Percentiles rank a stretch among this genome's conserved stretches.
Conservation (phyloP, 2,113 vertebrate species). For the Microcebus griseorufus region DNA sequence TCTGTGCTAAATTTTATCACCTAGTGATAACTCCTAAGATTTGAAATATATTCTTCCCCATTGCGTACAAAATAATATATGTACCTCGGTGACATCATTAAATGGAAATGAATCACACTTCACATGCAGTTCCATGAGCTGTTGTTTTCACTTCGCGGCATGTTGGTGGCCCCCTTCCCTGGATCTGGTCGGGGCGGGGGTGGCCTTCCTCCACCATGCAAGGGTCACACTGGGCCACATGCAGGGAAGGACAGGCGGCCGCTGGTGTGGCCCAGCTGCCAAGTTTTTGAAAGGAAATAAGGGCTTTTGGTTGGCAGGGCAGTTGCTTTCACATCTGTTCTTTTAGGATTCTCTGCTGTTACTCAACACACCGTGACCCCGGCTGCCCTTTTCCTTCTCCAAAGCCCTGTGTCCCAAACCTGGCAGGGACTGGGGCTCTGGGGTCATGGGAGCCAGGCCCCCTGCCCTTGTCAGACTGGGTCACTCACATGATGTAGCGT, state of each 20-base stretch:
- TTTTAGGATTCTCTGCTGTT: constrained; percentile 41
- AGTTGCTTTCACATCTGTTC: constrained; percentile 66
- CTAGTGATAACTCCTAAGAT: background rate
- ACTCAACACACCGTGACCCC: constrained; percentile 47
- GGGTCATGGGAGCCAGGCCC: background rate
- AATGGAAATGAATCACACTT: background rate
- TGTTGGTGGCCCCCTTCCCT: background rate
- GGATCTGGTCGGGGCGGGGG: background rate
- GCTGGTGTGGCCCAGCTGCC: background rate
- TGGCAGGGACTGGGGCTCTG: background rate
- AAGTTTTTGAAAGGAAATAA: constrained; percentile 62
- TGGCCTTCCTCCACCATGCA: background rate
- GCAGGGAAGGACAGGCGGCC: background rate
- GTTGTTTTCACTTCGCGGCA: accelerated
- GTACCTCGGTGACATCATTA: accelerated
- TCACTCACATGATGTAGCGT: accelerated
- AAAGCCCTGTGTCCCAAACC: background rate
- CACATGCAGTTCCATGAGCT: accelerated
- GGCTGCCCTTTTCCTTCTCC: constrained; percentile 37
- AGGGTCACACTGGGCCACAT: background rate
- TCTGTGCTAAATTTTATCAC: no score
- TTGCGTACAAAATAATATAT: background rate
- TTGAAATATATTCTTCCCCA: background rate
- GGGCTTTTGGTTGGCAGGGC: constrained; percentile 56
- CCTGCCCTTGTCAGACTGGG: background rate